Conservation (phyloP, 2,797 vertebrate genomes). For the Sebastiscus tertius region DNA sequence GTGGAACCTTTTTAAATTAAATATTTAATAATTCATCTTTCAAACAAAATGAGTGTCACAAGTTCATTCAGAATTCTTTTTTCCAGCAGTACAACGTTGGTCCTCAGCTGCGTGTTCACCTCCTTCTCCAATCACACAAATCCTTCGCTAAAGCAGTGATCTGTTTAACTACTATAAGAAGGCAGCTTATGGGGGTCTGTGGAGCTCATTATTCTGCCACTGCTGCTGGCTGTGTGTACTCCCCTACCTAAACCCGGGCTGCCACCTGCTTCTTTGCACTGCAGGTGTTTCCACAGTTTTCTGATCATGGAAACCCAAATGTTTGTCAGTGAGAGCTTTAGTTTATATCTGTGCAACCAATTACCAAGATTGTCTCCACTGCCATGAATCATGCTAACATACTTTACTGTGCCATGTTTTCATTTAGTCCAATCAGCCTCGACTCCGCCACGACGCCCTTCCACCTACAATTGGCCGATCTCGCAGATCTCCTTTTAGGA, state of each 20-base stretch:
- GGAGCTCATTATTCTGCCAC: constrained; percentile 46
- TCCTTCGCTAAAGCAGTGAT: constrained; percentile 17
- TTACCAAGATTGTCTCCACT: constrained; percentile 33
- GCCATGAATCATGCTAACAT: constrained; percentile 42
- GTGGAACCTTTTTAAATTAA: constrained; percentile 20
- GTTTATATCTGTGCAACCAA: constrained; percentile 43
- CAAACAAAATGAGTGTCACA: constrained; percentile 1
- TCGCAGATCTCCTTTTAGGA: constrained; percentile 60
- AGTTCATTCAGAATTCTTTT: constrained; percentile 8
- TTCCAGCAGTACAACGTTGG: neutral
- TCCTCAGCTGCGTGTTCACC: constrained; percentile 14
- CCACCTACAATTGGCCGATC: constrained; percentile 49
- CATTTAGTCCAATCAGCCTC: constrained; percentile 38
- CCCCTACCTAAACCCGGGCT: constrained; percentile 23
- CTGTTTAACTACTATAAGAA: constrained; percentile 22
- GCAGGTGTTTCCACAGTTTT: constrained; percentile 31
- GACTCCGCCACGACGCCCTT: constrained; percentile 31
- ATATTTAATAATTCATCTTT: constrained; percentile 39
- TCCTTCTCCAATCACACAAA: constrained; percentile 5
- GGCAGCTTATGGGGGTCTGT: constrained; percentile 33
- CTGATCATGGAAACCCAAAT: constrained; percentile 20
- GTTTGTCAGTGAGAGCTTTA: constrained; percentile 9
- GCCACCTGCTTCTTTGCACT: constrained; percentile 28
- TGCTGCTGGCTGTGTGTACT: constrained; percentile 40
- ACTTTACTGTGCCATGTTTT: constrained; percentile 39